Evolutionary conservation across 2,888 invertebrate species (phyloP).

Genomic region (Cephus sareptanus): DNA sequence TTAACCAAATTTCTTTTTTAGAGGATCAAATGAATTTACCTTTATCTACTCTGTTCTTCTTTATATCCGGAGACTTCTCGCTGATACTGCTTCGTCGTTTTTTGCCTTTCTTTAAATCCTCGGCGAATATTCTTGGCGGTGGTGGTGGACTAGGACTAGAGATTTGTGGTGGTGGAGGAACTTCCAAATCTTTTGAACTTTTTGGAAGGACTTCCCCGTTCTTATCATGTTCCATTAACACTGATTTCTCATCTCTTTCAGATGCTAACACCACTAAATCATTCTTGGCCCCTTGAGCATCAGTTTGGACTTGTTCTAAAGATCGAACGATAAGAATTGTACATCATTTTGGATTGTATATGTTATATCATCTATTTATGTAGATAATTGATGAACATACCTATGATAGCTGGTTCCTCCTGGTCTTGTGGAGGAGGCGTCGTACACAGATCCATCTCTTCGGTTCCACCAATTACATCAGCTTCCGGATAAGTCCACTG

Average conservation of each 20-base stretch:
- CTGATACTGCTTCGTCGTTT: constrained; percentile 37
- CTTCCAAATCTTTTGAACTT: background rate
- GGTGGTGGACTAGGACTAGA: constrained; percentile 62
- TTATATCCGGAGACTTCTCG: constrained; percentile 34
- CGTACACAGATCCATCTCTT: constrained; percentile 73
- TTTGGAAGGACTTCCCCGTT: background rate
- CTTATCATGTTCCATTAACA: background rate
- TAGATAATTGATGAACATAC: constrained; percentile 25
- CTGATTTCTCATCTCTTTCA: background rate
- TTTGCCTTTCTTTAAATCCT: constrained; percentile 49
- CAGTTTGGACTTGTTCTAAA: background rate
- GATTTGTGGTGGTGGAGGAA: constrained; percentile 54
- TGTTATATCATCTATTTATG: background rate
- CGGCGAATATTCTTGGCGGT: constrained; percentile 59
- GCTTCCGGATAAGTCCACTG: constrained; percentile 75
- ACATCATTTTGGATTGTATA: background rate
- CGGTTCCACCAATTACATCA: constrained; percentile 67
- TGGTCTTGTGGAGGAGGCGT: constrained; percentile 69
- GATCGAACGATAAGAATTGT: background rate
- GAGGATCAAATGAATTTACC: constrained; percentile 23
- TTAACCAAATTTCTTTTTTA: background rate
- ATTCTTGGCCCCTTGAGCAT: background rate
- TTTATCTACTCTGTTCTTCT: constrained; percentile 33
- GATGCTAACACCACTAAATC: background rate
- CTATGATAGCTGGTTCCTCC: constrained; percentile 49